Evolutionary conservation across 2,113 vertebrate genomes (phyloP).

Genomic region (Microtus pennsylvanicus): DNA sequence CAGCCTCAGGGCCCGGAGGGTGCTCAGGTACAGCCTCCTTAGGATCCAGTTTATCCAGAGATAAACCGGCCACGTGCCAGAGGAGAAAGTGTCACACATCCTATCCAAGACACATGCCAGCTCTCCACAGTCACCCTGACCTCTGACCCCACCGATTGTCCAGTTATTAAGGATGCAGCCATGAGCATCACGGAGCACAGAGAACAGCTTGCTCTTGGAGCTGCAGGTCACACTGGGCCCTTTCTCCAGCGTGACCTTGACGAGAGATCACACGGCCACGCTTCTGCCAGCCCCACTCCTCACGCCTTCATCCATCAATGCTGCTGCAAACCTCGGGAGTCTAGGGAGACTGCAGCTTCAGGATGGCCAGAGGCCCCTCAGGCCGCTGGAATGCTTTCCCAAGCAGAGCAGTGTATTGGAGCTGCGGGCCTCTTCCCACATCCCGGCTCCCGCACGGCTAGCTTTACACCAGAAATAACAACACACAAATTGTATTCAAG

Average conservation of each 20-base stretch:
- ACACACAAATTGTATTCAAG: not conserved
- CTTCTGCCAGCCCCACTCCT: fast-evolving
- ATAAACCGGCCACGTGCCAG: not conserved
- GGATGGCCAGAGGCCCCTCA: not conserved
- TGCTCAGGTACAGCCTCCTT: not conserved
- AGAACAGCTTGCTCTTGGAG: not conserved
- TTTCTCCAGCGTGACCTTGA: not conserved
- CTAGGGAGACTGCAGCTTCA: not conserved
- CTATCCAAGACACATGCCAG: not conserved
- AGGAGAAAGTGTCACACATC: not conserved
- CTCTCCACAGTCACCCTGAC: not conserved
- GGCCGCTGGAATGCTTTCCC: fast-evolving
- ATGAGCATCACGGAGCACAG: not conserved
- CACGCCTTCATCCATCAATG: not conserved
- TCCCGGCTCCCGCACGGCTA: too few species aligned
- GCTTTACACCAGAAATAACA: too few species aligned
- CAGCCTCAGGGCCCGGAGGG: not conserved
- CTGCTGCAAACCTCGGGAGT: not conserved
- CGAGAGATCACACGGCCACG: fast-evolving
- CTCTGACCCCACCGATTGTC: not conserved
- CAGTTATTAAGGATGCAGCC: not conserved
- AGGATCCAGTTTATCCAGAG: not conserved
- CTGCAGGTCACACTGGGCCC: not conserved
- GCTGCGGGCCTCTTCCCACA: too few species aligned
- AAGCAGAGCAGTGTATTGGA: not conserved